Base-by-base conservation (phyloP, 2,797 vertebrate genomes). In the Hemitrygon akajei region DNA sequence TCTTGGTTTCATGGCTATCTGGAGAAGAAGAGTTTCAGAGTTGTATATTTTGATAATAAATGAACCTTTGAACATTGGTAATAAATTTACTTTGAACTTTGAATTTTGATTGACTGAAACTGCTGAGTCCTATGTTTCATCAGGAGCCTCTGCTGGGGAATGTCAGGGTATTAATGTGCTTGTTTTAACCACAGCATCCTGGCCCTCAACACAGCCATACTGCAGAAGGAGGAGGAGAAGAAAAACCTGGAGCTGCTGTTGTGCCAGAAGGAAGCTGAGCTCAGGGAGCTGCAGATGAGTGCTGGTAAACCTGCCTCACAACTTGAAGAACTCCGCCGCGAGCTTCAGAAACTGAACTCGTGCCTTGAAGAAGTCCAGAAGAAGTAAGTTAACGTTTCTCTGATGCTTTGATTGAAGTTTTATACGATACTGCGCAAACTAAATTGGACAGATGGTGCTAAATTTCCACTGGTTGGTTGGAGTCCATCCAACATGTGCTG, bases 301-400 rank as follows among this genome's bases (percentile, higher is more conserved):
- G 84, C 47, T 0, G 3, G 0, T 2, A 82, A 94, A 75, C 7
- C 94, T 2, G 87, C 82, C 0, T 0, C 40, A 5, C 69, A 69
- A 0, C 66, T 93, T 66, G 27, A 75, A 18, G 71, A 75, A 14
- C 16, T 93, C 58, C 94, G 84, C 7, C 93, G 94, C 6, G 92
- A 95, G 25, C 0, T 7, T 34, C 71, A 91, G 10, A 93, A 94
- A 47, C 2, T 63, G 86, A 94, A 94, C 0, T 76, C 22, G 1
- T 60, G 4, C 18, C 27, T 94, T 0, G 0, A 10, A 58, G 34
- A 0, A 0, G 34, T 93, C 80, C 11, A 0, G 56, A 93, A 37
- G 58, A 94, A 47, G 94, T 95, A 95, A 93, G 94, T 34, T 80
- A 25, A 93, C 11, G 9, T 34, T 81, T 81, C 40, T 14, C 25